phyloP scores from a whole-genome alignment of 2,113 vertebrate species.

The Psittacus erithacus region DNA sequence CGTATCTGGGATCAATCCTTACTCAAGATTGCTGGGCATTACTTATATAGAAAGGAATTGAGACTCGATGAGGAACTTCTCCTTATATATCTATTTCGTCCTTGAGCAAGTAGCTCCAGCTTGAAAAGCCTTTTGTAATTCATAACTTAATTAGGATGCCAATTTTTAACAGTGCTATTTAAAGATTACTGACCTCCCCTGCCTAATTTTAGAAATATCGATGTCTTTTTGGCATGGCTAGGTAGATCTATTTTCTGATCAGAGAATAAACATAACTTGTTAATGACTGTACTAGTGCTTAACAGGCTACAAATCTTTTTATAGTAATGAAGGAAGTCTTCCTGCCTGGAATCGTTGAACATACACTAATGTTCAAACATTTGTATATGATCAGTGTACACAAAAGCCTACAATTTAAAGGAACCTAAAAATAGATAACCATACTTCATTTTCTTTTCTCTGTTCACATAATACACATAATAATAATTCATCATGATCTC shows the following conservation, averaged over 20 bases:
- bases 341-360: background rate
- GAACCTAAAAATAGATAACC: background rate
- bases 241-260: slow-evolving; percentile 44
- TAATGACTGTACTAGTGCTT: slow-evolving; percentile 25
- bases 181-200: slow-evolving; percentile 22
- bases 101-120: background rate
- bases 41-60: slow-evolving; percentile 36
- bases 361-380: background rate
- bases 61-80: background rate
- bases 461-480: background rate
- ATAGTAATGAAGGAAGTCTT: background rate
- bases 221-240: slow-evolving; percentile 5
- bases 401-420: background rate
- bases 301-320: slow-evolving; percentile 6
- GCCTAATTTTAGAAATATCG: slow-evolving; percentile 20
- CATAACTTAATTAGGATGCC: slow-evolving; percentile 41
- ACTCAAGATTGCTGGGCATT: slow-evolving; percentile 24
- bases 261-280: background rate
- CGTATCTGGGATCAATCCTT: background rate
- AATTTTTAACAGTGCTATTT: slow-evolving; percentile 26
- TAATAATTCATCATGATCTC: background rate
- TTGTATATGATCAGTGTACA: background rate
- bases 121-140: slow-evolving; percentile 24
- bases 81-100: slow-evolving; percentile 23
- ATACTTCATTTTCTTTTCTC: background rate